Evolutionary conservation across 2,888 invertebrate species (phyloP).

Genomic region (Dinocampus coccinellae): DNA sequence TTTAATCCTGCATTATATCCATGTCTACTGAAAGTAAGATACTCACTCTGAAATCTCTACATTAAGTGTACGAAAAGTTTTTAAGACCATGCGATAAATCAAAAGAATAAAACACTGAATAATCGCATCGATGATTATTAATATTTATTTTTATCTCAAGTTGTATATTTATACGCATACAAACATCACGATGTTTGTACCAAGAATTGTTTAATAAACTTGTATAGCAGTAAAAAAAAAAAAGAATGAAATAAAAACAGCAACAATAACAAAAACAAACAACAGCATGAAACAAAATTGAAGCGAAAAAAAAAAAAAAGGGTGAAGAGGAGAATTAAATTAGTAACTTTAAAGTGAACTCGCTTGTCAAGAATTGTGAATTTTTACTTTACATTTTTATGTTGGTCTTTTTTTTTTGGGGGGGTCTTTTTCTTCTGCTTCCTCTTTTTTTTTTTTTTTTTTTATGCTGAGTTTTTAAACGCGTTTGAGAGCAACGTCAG

Average conservation of each 20-base stretch:
- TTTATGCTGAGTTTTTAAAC: background rate
- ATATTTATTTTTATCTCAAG: background rate
- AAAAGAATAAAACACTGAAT: background rate
- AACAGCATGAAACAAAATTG: background rate
- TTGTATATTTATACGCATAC: background rate
- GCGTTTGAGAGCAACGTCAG: constrained; percentile 12
- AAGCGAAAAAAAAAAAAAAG: background rate
- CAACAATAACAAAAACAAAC: background rate
- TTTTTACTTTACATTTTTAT: background rate
- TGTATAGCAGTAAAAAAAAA: background rate
- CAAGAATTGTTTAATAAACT: background rate
- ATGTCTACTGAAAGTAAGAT: background rate
- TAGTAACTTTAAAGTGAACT: background rate
- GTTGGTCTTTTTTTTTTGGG: background rate
- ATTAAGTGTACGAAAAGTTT: background rate
- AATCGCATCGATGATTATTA: background rate
- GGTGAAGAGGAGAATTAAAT: background rate
- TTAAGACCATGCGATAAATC: background rate
- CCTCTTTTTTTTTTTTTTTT: background rate
- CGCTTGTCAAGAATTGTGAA: background rate
- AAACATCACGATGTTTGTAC: background rate
- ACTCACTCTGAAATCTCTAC: background rate
- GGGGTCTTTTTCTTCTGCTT: background rate
- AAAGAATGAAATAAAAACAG: background rate
- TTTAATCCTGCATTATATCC: constrained; percentile 53